These are phyloP conservation scores for Ptilorrhoa leucosticta DNA, from an alignment of 2,113 vertebrate species.

Conservation along the genomic window DNA sequence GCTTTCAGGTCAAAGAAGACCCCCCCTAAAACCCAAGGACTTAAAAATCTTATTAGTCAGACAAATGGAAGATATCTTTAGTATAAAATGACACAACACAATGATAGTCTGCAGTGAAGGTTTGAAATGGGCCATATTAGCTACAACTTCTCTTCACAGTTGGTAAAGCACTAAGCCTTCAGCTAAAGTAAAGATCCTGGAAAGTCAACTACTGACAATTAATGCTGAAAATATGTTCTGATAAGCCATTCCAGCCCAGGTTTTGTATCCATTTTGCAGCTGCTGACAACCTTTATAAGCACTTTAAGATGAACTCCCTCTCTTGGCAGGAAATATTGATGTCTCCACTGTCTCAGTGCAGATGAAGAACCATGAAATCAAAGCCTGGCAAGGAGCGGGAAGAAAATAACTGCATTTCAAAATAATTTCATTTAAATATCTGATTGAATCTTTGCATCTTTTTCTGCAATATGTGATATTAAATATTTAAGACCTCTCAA, in stretches of 20 bases:
- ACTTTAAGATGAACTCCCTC: not conserved
- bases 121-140: not conserved
- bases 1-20: not conserved
- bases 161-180: not conserved
- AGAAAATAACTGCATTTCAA: not conserved
- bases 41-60: not conserved
- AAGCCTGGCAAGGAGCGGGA: not conserved
- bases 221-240: not conserved
- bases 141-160: not conserved
- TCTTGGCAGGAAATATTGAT: not conserved
- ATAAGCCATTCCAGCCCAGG: not conserved
- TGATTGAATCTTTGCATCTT: not conserved
- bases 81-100: not conserved
- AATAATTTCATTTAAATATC: not conserved
- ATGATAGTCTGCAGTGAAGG: not conserved
- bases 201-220: not conserved
- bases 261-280: not conserved
- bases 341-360: not conserved
- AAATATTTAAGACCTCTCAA: not conserved
- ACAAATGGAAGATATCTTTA: not conserved
- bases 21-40: not conserved
- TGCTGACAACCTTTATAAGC: not conserved
- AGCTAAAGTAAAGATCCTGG: not conserved
- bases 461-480: not conserved
- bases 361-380: not conserved